These are phyloP conservation scores for Oscheius onirici DNA, from an alignment of 2,888 invertebrate genomes.

Conservation along the genomic window DNA sequence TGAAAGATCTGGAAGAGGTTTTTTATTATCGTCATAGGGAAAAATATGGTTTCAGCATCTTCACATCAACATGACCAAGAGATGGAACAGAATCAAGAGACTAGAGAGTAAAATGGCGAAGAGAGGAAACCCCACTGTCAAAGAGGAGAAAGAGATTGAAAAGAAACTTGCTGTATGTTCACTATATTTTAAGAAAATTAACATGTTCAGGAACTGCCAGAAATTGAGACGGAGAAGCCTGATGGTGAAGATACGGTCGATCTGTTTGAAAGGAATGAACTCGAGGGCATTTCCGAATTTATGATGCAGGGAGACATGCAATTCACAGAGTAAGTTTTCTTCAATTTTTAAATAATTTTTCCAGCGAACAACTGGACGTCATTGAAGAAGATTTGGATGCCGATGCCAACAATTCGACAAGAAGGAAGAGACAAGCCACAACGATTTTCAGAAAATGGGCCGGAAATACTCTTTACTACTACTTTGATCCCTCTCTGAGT, in stretches of 20 bases:
- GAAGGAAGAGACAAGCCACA: constrained; percentile 39
- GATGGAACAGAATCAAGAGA: constrained; percentile 1
- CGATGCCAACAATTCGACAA: constrained; percentile 10
- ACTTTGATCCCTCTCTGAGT: constrained; percentile 34
- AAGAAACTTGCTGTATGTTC: background rate
- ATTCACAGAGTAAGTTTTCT: constrained; percentile 9
- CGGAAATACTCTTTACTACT: constrained; percentile 41
- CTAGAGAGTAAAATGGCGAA: background rate
- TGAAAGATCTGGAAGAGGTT: background rate
- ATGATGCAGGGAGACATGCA: constrained; percentile 26
- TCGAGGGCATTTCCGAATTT: constrained; percentile 1
- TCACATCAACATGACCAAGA: background rate
- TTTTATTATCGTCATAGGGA: background rate
- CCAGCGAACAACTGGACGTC: constrained; percentile 12
- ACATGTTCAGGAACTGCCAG: background rate
- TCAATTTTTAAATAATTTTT: background rate
- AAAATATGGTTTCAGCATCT: background rate
- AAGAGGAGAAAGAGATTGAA: constrained; percentile 1
- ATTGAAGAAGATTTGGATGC: background rate
- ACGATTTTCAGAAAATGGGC: constrained; percentile 41
- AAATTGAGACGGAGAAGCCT: constrained; percentile 1
- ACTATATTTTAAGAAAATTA: background rate
- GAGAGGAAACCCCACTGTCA: background rate
- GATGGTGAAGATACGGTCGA: background rate
- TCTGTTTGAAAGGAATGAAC: constrained; percentile 17